Base-by-base conservation (phyloP, 2,113 vertebrate genomes). In the Phainopepla nitens region DNA sequence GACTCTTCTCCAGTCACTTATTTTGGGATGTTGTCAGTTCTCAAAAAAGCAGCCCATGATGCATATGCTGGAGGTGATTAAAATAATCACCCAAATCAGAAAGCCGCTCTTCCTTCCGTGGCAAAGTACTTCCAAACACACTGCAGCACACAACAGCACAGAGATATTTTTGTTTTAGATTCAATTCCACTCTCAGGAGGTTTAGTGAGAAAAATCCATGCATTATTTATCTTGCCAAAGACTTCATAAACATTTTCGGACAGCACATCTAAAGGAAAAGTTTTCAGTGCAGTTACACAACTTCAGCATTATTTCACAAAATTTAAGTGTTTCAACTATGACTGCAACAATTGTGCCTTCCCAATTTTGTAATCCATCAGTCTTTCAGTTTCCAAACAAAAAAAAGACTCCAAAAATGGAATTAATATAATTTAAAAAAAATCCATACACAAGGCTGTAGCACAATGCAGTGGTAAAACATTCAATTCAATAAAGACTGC, bases 21-120 rank as follows among this genome's bases (percentile, higher is more conserved):
- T 97, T 97, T 81, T 75, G 68, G 72, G 93, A 82, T 92, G 87
- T 11, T 54, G 49, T 11, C 54, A 25, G 39, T 7, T 78, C 87
- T 50, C 69, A 68, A 68, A 90, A 89, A 93, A 96, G 85, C 53
- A 83, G 66, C 33, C 64, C 86, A 11, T 56, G 72, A 56, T 76
- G 69, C 39, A 53, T 65, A 54, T 66, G 68, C 90, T 96, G 87
- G 89, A 53, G 35, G 36, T 82, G 69, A 71, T 91, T 95, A 92
- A 95, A 88, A 56, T 85, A 86, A 79, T 91, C 78, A 90, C 29
- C 72, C 84, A 41, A 82, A 95, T 94, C 62, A 90, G 25, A 76
- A 78, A 39, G 80, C n/a, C 13, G 16, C 35, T 83, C 73, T 91
- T 96, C 77, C 89, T 96, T 71, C 91, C 78, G 0, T 11, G 28